Base-by-base conservation (phyloP, 2,113 vertebrate species). In the Variabilichromis moorii region DNA sequence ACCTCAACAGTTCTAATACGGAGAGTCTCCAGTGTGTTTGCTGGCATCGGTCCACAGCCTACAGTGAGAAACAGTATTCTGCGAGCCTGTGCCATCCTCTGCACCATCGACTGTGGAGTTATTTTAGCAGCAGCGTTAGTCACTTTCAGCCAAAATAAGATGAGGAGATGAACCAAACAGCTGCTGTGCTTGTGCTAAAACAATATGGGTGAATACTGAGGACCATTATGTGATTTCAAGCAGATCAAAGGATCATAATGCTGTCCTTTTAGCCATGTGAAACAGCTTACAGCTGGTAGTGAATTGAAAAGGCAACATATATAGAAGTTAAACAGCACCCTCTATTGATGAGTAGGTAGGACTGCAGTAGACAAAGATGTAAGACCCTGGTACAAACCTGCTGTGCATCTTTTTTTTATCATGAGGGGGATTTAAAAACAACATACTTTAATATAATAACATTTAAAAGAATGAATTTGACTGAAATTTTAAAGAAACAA, bases 11-110 rank as follows among this genome's bases (percentile, higher is more conserved):
- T 92, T 89, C 83, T 88, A 73, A 92, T 73, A 89, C 55, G 11
- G 81, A n/a, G 55, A 80, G 88, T 93, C 92, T 94, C 91, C 87
- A n/a, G 90, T 92, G 93, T 86, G 91, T 91, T 89, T 71, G 47
- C 55, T 94, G 93, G 93, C 92, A 93, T 80, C 90, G 9, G n/a
- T 90, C 93, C 93, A 92, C 90, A 91, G 84, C 93, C 89, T 90
- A 93, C 89, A 94, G 91, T 95, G 71, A 91, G 81, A 90, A 91
- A 91, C 91, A 92, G 88, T 91, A 87, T 87, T 87, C 81, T 90
- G 86, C 81, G 85, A 84, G 71, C 88, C 80, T 47, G 51, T 81
- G 63, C 86, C 85, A 86, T 85, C 88, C 88, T 92, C 91, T 91
- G 82, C 93, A 93, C 86, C 83, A 86, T 87, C 89, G 63, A 80